phyloP scores from a whole-genome alignment of 2,113 vertebrate genomes.

The Corythaeola cristata region DNA sequence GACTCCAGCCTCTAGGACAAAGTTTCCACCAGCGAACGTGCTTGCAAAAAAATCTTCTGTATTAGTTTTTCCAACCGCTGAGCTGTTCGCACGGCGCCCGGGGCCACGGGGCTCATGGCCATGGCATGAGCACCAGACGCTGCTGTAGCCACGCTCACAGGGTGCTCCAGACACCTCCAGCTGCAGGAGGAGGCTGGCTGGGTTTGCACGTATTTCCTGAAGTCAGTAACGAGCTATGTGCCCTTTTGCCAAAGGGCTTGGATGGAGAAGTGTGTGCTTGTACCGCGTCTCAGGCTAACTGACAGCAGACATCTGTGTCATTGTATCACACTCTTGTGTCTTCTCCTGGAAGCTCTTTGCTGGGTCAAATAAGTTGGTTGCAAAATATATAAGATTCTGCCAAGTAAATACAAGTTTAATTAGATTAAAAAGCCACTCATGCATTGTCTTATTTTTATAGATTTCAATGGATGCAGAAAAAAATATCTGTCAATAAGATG shows the following conservation, averaged over 20 bases:
- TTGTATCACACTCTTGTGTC: not conserved
- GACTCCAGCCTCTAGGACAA: not conserved
- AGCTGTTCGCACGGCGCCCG: fast-evolving
- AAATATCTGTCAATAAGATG: not conserved
- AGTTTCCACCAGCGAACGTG: not conserved
- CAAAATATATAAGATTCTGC: slow-evolving; percentile 15
- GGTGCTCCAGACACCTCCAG: not conserved
- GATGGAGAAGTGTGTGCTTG: not conserved
- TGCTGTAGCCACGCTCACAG: not conserved
- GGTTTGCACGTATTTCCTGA: not conserved
- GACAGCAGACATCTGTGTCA: not conserved
- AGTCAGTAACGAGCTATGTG: not conserved
- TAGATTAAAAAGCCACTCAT: not conserved
- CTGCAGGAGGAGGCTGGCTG: not conserved
- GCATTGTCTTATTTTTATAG: not conserved
- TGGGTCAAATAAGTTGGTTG: not conserved
- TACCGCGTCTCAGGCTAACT: not conserved
- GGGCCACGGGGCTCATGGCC: not conserved
- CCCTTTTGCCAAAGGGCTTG: not conserved
- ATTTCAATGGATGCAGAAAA: not conserved
- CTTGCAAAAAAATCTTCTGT: not conserved
- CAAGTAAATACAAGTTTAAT: slow-evolving; percentile 18
- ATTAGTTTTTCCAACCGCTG: not conserved
- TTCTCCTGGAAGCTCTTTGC: not conserved
- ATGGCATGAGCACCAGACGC: not conserved